Percentiles rank a stretch among this genome's conserved stretches.
Conservation (phyloP, 2,113 vertebrate species). For the Bos javanicus region DNA sequence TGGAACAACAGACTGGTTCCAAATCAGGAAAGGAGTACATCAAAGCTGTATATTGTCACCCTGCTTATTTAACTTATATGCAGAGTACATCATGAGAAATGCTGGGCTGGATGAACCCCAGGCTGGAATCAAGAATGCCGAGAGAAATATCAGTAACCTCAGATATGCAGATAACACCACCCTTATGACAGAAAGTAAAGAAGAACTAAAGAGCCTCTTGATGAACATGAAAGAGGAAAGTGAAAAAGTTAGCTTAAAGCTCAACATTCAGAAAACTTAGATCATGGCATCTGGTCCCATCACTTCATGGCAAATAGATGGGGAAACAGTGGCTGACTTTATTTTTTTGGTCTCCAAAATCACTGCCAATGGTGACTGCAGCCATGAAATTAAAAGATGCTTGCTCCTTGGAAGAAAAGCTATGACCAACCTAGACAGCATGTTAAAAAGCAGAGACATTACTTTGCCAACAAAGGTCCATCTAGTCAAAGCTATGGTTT, state of each 20-base stretch:
- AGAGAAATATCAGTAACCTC: not conserved
- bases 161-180: not conserved
- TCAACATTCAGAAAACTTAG: not conserved
- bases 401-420: not conserved
- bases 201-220: not conserved
- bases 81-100: not conserved
- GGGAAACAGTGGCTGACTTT: not conserved
- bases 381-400: not conserved
- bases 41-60: not conserved
- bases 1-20: not conserved
- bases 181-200: not conserved
- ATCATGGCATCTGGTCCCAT: not conserved
- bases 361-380: not conserved
- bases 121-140: not conserved
- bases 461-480: not conserved
- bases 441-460: not conserved
- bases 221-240: not conserved
- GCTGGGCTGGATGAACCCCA: not conserved
- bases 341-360: not conserved
- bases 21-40: not conserved
- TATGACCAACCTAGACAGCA: not conserved
- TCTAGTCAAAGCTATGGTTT: not conserved
- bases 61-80: not conserved
- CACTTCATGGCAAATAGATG: not conserved
- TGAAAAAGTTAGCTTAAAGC: not conserved